These are phyloP conservation scores for Aromia moschata DNA, from an alignment of 2,888 invertebrate species.

Conservation along the genomic window DNA sequence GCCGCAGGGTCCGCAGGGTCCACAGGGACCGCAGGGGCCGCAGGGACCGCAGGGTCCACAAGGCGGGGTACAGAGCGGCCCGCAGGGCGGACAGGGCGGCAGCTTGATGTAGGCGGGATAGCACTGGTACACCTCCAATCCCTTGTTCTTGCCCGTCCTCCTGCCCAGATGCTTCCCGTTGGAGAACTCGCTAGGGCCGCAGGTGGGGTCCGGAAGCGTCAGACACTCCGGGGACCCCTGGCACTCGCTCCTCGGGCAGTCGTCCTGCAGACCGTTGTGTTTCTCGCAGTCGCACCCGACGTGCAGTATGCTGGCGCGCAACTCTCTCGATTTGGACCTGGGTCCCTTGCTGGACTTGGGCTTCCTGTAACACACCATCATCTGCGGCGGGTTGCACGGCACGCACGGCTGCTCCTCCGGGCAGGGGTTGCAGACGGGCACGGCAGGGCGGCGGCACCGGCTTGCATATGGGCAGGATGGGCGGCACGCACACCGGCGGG, in stretches of 20 bases:
- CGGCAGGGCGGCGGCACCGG: conserved; percentile 64
- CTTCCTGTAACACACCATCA: conserved; percentile 66
- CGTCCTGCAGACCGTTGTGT: conserved; percentile 69
- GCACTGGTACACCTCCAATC: conserved; percentile 54
- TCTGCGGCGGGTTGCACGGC: conserved; percentile 67
- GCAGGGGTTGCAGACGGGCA: conserved; percentile 64
- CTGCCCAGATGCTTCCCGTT: conserved; percentile 54
- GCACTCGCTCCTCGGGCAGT: conserved; percentile 66
- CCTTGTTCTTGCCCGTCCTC: conserved; percentile 34
- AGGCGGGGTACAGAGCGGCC: conserved; percentile 30
- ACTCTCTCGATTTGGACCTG: conserved; percentile 66
- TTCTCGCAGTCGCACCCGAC: conserved; percentile 69
- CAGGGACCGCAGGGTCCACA: conserved; percentile 40
- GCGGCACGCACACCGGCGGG: conserved; percentile 66
- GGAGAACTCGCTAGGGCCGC: conserved; percentile 60
- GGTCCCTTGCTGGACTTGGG: conserved; percentile 57
- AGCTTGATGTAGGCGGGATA: conserved; percentile 53
- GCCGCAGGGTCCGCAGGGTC: conserved; percentile 34
- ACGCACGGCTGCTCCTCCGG: conserved; percentile 69
- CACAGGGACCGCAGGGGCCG: conserved; percentile 41
- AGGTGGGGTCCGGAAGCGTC: conserved; percentile 62
- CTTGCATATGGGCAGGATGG: conserved; percentile 62
- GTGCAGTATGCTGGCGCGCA: conserved; percentile 66
- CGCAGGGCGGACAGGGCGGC: conserved; percentile 46
- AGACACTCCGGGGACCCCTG: conserved; percentile 63